Evolutionary conservation across 2,113 vertebrate species (phyloP), one percentile per base, ranked within the genome.

Genomic region (Pseudolaguvia tuberculata): DNA sequence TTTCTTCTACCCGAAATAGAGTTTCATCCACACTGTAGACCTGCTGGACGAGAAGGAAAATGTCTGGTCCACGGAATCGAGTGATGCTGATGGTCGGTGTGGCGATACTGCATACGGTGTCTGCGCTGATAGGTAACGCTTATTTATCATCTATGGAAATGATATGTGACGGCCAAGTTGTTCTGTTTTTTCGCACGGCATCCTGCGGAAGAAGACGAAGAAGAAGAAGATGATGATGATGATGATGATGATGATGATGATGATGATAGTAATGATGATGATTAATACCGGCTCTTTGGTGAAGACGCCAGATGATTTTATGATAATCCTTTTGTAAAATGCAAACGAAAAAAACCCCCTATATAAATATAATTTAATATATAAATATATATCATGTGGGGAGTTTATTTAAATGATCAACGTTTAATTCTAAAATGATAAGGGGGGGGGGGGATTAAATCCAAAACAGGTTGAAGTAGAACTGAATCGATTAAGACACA

Each of bases 121-220:
- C 84, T 20, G 86, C 90, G 21, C 85, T 91, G 76, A 89, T 83
- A 86, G 91, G 91, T 92, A 89, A 78, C 86, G 69, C 81, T 78
- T 70, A 17, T 59, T 25, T 25, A 61, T 42, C 1, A 58, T 58
- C 23, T 57, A 20, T 48, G 45, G 11, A 0, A 10, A 50, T 50
- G 12, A 48, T 15, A 18, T 48, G 14, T 48, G 21, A 15, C 42
- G 48, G 63, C 23, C 42, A 48, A 25, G 23, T 50, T 67, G 15
- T 18, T 23, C 21, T 42, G 35, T 45, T 42, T 61, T 63, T 21
- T 39, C 62, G 17, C 63, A 50, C 15, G 39, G 7, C 21, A 25
- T 47, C 42, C 42, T 47, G 14, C 23, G 23, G 39, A 45, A 21
- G 20, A 21, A 42, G 17, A 3, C 7, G n/a, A 3, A n/a, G 2